Base-by-base conservation (phyloP, 2,797 vertebrate species). In the Lepidocolaptes lacrymiger region DNA sequence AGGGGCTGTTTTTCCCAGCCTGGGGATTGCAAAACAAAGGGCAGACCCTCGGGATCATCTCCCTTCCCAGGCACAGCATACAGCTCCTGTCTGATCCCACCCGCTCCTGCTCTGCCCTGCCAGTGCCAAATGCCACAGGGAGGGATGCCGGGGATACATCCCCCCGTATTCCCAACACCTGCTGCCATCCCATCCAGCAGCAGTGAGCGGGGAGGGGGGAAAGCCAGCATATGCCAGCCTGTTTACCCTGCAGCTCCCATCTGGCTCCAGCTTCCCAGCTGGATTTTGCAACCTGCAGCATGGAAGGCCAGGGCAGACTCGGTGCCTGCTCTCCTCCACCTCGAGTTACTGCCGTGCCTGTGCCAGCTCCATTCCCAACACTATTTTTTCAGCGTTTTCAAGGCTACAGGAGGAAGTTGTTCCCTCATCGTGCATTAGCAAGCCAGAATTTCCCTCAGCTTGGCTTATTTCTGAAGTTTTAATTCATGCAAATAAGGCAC, bases 21-120 rank as follows among this genome's bases (percentile, higher is more conserved):
- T 64, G 71, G 67, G 56, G 84, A 73, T 22, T 34, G 34, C 51
- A 66, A 90, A 89, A 92, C 92, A 95, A 94, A 95, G 56, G 71
- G 30, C 90, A 95, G 80, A 43, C 69, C 92, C 88, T 56, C 27
- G 0, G 36, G 68, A 81, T 74, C 22, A 2, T 14, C 26, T 44
- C 39, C 52, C 30, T 36, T 55, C 41, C 85, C 72, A 41, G 59
- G 75, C 76, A 56, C 78, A 10, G 36, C 6, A 58, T 18, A n/a
- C 62, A 59, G 62, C 67, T 54, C 19, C 2, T 1, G 2, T 51
- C 52, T 52, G 1, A 58, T 48, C 28, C 11, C 0, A 55, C 30
- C 54, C n/a, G 32, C 32, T 23, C 54, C 32, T 56, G 54, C 54
- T n/a, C 21, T 56, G 1, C 58, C 52, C 15, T 28, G 26, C 9